A percentile compares a stretch with the other conserved stretches of the same genome.
Conservation (phyloP, 2,797 vertebrate genomes). For the Falco concolor region DNA sequence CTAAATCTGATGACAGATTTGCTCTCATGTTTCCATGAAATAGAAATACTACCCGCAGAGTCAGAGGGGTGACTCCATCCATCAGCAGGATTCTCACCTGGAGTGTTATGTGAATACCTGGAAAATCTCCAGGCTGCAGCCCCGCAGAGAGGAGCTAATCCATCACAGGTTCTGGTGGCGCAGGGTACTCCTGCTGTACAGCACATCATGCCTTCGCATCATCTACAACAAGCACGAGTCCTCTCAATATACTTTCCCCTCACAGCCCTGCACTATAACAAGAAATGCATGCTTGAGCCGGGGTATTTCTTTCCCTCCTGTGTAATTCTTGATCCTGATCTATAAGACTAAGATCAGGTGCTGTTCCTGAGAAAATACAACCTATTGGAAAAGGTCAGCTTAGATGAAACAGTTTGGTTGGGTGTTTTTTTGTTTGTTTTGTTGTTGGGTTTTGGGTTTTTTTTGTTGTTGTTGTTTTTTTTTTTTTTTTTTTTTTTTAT, state of each 20-base stretch:
- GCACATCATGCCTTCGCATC: background rate
- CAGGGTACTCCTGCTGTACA: background rate
- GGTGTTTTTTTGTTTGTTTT: no score
- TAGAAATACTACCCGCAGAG: background rate
- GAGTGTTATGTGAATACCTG: background rate
- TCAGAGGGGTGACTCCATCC: background rate
- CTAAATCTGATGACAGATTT: background rate
- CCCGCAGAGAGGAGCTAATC: background rate
- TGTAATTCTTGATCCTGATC: background rate
- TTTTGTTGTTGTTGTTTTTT: no score
- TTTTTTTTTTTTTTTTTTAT: background rate
- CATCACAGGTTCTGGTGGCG: background rate
- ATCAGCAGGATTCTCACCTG: background rate
- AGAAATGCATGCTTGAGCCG: background rate
- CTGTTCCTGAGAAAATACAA: background rate
- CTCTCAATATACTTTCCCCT: background rate
- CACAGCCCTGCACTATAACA: background rate
- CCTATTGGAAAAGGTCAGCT: background rate
- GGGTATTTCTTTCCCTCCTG: background rate
- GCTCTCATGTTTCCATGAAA: background rate
- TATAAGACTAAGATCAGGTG: background rate
- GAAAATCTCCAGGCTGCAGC: background rate
- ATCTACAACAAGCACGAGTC: background rate
- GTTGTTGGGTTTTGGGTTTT: no score
- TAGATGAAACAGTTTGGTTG: background rate